Percentiles rank a stretch among this genome's conserved stretches.
Conservation (phyloP, 2,113 vertebrate species). For the Raphicerus campestris region DNA sequence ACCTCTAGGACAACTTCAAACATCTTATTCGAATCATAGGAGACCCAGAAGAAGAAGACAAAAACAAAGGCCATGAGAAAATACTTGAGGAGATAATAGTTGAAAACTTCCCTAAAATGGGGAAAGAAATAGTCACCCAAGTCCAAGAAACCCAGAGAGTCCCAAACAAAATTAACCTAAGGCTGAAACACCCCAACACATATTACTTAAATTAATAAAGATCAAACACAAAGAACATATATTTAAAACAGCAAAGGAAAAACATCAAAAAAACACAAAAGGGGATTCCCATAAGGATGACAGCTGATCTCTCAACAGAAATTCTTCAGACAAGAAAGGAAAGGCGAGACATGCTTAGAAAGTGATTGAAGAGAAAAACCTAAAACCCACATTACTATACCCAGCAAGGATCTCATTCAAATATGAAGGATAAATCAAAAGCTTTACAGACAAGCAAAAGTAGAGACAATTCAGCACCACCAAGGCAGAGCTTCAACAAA, state of each 20-base stretch:
- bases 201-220: not conserved
- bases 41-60: not conserved
- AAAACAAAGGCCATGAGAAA: not conserved
- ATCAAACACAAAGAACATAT: not conserved
- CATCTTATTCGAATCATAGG: fast-evolving
- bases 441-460: not conserved
- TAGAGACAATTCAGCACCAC: not conserved
- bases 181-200: not conserved
- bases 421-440: not conserved
- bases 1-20: not conserved
- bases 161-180: not conserved
- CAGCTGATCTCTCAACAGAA: not conserved
- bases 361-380: not conserved
- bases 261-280: not conserved
- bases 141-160: not conserved
- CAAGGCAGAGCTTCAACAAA: not conserved
- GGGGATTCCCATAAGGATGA: not conserved
- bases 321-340: not conserved
- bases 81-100: not conserved
- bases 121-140: not conserved
- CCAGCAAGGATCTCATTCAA: not conserved
- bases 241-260: not conserved
- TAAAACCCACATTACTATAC: not conserved
- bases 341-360: not conserved
- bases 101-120: not conserved